Evolutionary conservation across 1,140 invertebrate species (phyloP).

Genomic region (Ips typographus): DNA sequence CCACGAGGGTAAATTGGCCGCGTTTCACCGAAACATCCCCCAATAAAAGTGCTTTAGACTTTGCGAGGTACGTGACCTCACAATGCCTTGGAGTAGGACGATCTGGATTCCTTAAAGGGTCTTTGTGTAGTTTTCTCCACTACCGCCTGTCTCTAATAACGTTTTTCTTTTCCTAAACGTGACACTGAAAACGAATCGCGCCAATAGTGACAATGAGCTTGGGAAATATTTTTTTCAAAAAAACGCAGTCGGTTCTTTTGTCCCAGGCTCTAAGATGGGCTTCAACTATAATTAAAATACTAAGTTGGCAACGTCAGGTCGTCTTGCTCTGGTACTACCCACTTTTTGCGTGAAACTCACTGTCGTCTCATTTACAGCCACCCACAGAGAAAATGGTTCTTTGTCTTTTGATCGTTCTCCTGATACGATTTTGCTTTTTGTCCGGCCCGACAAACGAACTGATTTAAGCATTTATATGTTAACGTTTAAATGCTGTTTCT

Average conservation of each 20-base stretch:
- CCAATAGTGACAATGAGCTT: not conserved
- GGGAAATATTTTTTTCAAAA: not conserved
- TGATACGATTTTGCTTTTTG: constrained; percentile 4
- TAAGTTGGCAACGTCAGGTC: constrained; percentile 31
- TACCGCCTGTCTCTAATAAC: constrained; percentile 1
- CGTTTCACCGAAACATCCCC: constrained; percentile 12
- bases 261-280: constrained; percentile 21
- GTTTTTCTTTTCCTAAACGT: constrained; percentile 5
- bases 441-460: not conserved
- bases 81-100: not conserved
- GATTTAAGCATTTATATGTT: constrained; percentile 1
- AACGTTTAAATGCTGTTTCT: too few relatives aligned
- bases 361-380: constrained; percentile 32
- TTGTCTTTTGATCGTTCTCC: constrained; percentile 28
- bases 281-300: constrained; percentile 34
- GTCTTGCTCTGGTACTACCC: constrained; percentile 25
- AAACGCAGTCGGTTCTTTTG: constrained; percentile 15
- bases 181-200: not conserved
- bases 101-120: constrained; percentile 8
- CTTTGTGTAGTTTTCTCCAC: constrained; percentile 9
- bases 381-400: constrained; percentile 31
- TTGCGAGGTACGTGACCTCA: constrained; percentile 13
- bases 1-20: constrained; percentile 11
- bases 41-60: constrained; percentile 17
- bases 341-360: constrained; percentile 27